Evolutionary conservation across 1,140 invertebrate genomes (phyloP).

Genomic region (Bombus superbus): DNA sequence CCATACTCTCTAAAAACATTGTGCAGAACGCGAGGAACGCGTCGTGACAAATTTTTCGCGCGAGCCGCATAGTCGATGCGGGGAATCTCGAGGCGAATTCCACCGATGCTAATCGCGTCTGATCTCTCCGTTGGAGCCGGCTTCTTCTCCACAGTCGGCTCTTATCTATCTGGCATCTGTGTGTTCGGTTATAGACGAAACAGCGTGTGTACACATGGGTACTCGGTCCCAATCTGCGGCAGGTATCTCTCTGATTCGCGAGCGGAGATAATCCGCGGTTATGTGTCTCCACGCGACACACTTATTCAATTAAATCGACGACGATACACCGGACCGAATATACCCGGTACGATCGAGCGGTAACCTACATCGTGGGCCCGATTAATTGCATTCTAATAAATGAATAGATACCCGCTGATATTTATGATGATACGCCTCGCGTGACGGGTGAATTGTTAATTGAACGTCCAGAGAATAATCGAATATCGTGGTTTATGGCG

Average conservation of each 20-base stretch:
- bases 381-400: conserved; percentile 45
- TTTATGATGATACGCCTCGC: conserved; percentile 18
- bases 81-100: conserved; percentile 37
- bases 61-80: conserved; percentile 46
- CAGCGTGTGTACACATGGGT: conserved; percentile 21
- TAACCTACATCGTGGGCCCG: conserved; percentile 17
- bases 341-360: not conserved
- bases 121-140: conserved; percentile 37
- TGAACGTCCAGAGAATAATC: not conserved
- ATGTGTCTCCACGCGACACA: conserved; percentile 24
- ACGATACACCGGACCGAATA: not conserved
- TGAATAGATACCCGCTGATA: not conserved
- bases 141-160: not conserved
- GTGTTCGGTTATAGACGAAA: conserved; percentile 59
- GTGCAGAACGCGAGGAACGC: conserved; percentile 6
- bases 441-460: conserved; percentile 21
- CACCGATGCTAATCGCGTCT: conserved; percentile 53
- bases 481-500: not conserved
- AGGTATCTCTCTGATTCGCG: conserved; percentile 49
- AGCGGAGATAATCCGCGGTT: conserved; percentile 44
- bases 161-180: conserved; percentile 50
- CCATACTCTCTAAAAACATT: not conserved
- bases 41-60: conserved; percentile 56
- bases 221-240: conserved; percentile 23
- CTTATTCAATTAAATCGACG: conserved; percentile 47